Conservation (phyloP, 2,888 invertebrate species). For the Allacma fusca region DNA sequence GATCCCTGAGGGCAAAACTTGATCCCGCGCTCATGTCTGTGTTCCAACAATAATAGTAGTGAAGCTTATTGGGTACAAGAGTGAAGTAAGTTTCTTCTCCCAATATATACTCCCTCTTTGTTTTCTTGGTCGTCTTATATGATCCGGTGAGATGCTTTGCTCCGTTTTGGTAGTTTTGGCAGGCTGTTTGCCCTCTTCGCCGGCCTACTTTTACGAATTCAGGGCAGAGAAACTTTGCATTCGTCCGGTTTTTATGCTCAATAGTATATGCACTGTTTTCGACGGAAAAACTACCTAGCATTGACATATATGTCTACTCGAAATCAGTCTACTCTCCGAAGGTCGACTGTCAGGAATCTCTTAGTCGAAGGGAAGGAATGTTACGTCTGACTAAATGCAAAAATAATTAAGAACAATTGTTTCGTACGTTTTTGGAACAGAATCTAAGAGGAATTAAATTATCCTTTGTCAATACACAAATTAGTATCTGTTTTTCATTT, state of each 20-base stretch:
- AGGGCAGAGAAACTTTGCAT: not conserved
- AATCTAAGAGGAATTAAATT: too few species aligned
- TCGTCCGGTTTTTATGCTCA: constrained; percentile 5
- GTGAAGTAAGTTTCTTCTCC: not conserved
- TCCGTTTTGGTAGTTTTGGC: constrained; percentile 19
- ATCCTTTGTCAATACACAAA: too few species aligned
- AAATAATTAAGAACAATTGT: too few species aligned
- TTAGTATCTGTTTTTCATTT: too few species aligned
- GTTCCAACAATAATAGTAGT: not conserved
- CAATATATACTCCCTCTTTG: constrained; percentile 2
- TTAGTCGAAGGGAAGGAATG: too few species aligned
- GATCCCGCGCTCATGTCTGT: constrained; percentile 15
- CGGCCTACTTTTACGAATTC: not conserved
- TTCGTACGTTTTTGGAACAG: too few species aligned
- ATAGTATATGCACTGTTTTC: not conserved
- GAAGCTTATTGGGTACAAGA: not conserved
- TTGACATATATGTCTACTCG: not conserved
- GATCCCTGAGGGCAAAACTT: not conserved
- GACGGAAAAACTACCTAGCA: not conserved
- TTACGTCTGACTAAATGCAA: too few species aligned
- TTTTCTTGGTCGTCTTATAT: not conserved
- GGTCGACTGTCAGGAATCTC: too few species aligned
- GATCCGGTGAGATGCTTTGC: not conserved
- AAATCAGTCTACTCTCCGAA: not conserved
- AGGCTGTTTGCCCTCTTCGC: not conserved